Conservation (phyloP, 2,113 vertebrate genomes). For the Varanus komodoensis region DNA sequence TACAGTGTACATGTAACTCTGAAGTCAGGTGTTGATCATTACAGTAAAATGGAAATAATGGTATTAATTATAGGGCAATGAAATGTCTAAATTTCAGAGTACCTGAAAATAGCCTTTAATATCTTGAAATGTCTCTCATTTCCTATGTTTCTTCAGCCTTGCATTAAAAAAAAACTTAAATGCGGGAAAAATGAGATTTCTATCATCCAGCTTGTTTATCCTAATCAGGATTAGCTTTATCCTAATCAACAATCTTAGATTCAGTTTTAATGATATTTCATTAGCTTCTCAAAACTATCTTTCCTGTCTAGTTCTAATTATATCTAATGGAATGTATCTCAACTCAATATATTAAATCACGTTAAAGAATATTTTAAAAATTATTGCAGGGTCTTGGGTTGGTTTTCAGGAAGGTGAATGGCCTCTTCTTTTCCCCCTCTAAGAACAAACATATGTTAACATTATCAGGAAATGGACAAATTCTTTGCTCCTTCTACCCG, state of each 20-base stretch:
- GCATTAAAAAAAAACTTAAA: constrained; percentile 67
- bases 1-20: not conserved
- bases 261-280: constrained; percentile 88
- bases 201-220: constrained; percentile 83
- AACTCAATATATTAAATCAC: constrained; percentile 87
- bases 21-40: constrained; percentile 10
- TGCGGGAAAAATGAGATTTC: constrained; percentile 74
- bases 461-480: constrained; percentile 3
- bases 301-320: constrained; percentile 88
- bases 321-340: constrained; percentile 88
- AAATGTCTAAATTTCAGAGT: constrained; percentile 42
- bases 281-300: constrained; percentile 86
- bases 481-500: constrained; percentile 6
- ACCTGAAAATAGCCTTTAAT: constrained; percentile 51
- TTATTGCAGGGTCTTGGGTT: constrained; percentile 70
- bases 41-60: constrained; percentile 23
- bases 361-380: constrained; percentile 75
- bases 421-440: constrained; percentile 50
- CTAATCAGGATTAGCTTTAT: constrained; percentile 87
- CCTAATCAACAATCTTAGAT: constrained; percentile 86
- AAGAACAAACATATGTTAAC: constrained; percentile 40
- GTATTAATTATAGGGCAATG: constrained; percentile 37
- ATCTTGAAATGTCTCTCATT: constrained; percentile 57
- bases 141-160: constrained; percentile 62
- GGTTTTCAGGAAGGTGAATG: constrained; percentile 51